Evolutionary conservation across 1,140 invertebrate genomes (phyloP).

Genomic region (Zaprionus camerounensis): DNA sequence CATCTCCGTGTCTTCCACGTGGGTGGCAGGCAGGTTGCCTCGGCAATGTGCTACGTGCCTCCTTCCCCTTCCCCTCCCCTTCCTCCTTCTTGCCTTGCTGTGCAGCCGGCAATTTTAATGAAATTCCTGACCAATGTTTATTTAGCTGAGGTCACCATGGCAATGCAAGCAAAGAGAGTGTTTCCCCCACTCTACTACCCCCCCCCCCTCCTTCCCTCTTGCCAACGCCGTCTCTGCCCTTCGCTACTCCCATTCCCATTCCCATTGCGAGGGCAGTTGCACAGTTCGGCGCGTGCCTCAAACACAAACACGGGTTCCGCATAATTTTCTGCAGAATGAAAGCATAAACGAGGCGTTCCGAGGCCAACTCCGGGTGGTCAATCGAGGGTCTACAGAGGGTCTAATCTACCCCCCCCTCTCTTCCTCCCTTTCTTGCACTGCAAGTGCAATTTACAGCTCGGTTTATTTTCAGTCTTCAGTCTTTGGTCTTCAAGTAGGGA

Average conservation of each 20-base stretch:
- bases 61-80: not conserved
- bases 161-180: constrained; percentile 38
- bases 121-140: constrained; percentile 80
- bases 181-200: not conserved
- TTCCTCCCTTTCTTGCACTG: not conserved
- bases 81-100: not conserved
- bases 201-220: too few relatives aligned
- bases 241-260: not conserved
- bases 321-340: constrained; percentile 79
- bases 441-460: constrained; percentile 7
- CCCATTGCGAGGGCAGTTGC: constrained; percentile 21
- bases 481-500: not conserved
- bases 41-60: constrained; percentile 8
- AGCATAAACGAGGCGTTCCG: constrained; percentile 75
- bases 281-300: constrained; percentile 71
- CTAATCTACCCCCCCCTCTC: not conserved
- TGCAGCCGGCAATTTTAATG: constrained; percentile 65
- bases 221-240: not conserved
- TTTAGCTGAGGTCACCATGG: constrained; percentile 72
- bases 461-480: constrained; percentile 1
- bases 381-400: not conserved
- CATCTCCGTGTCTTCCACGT: constrained; percentile 29
- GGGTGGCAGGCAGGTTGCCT: constrained; percentile 38
- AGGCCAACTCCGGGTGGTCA: constrained; percentile 62
- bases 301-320: constrained; percentile 76